Evolutionary conservation across 1,140 invertebrate species (phyloP).

Genomic region (Eumeta japonica): DNA sequence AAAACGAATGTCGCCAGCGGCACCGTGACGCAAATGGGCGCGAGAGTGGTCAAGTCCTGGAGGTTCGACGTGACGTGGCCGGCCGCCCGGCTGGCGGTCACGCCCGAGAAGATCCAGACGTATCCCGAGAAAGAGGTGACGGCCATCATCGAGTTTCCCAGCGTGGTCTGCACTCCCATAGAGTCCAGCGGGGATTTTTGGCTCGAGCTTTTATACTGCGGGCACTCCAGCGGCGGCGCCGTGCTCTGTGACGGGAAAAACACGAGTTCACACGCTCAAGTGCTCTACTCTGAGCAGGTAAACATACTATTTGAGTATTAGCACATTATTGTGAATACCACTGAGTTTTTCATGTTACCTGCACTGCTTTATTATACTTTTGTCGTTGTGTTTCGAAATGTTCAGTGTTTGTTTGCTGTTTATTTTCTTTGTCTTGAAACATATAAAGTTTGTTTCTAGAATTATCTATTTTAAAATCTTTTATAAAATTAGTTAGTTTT

Average conservation of each 20-base stretch:
- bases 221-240: slow-evolving; percentile 58
- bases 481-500: too few relatives aligned
- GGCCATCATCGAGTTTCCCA: slow-evolving; percentile 70
- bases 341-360: too few relatives aligned
- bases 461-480: too few relatives aligned
- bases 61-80: slow-evolving; percentile 79
- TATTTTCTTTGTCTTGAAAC: slow-evolving; percentile 2
- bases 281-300: slow-evolving; percentile 52
- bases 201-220: slow-evolving; percentile 76
- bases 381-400: too few relatives aligned
- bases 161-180: slow-evolving; percentile 64
- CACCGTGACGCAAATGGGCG: slow-evolving; percentile 40
- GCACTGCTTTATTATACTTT: too few relatives aligned
- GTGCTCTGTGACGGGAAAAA: slow-evolving; percentile 50
- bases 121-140: slow-evolving; percentile 72
- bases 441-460: too few relatives aligned
- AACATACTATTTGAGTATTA: not conserved
- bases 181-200: slow-evolving; percentile 68
- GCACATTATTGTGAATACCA: too few relatives aligned
- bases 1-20: slow-evolving; percentile 21
- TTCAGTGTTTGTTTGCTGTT: not conserved
- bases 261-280: slow-evolving; percentile 46
- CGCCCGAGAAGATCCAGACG: slow-evolving; percentile 72
- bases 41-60: slow-evolving; percentile 52
- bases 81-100: slow-evolving; percentile 66